Evolutionary conservation across 2,113 vertebrate genomes (phyloP), one percentile per base, ranked within the genome.

Genomic region (Brachirus orientalis): DNA sequence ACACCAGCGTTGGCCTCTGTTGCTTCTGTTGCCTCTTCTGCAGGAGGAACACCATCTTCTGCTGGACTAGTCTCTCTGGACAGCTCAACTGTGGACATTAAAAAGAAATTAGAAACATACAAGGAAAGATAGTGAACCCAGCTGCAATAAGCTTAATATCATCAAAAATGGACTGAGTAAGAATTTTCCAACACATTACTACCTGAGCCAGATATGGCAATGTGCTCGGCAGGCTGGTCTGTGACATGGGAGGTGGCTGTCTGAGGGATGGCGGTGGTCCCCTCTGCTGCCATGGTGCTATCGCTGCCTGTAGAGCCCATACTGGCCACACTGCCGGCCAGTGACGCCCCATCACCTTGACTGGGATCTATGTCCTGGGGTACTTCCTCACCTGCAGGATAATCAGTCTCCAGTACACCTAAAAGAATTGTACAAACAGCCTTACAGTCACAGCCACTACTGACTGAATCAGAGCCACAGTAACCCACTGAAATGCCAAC

Each of bases 1-100:
- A 90, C 85, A 1, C 91, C 88, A 0, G 6, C 90, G 62, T 95
- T 95, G 0, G 96, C 95, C 82, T 98, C 96, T 0, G 90, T 96
- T 1, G 98, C 98, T 87, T 99, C 98, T 0, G 95, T 98, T 16
- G 98, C 97, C 78, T 99, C 97, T 64, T 99, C 98, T 0, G 97
- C 94, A 8, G 96, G 50, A 79, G 93, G 90, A 91, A 97, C 64
- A 72, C 92, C 80, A 80, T 98, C 82, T 88, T 96, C 60, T 85
- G 84, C n/a, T 84, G 80, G 82, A 92, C 94, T 91, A 89, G 90
- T 51, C 20, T 36, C 77, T 75, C 81, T 83, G 67, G 91, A 92
- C 36, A 92, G 71, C 46, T 88, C 83, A 14, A 89, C 87, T 87
- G 75, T 52, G 57, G 52, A 18, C 13, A 51, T 14, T n/a, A 22